Conservation (phyloP, 2,888 invertebrate genomes). For the Phortica okadai region DNA sequence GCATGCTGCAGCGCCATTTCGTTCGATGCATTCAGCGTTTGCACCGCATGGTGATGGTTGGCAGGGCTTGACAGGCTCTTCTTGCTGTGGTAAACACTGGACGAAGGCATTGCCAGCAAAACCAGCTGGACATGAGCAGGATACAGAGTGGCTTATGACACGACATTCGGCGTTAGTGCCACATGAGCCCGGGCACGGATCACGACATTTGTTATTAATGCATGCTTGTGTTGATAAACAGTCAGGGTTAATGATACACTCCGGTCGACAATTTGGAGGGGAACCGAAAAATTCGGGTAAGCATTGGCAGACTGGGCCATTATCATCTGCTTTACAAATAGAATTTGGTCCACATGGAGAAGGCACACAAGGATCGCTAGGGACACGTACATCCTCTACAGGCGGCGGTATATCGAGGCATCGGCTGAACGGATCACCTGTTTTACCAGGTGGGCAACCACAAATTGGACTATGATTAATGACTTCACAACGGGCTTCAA, state of each 20-base stretch:
- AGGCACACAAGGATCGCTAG: conserved; percentile 83
- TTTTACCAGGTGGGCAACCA: conserved; percentile 80
- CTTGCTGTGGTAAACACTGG: conserved; percentile 82
- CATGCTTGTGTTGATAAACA: conserved; percentile 87
- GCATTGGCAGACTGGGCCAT: conserved; percentile 86
- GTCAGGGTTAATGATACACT: conserved; percentile 89
- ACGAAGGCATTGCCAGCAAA: conserved; percentile 90
- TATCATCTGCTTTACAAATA: conserved; percentile 82
- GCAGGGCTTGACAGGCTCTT: conserved; percentile 82
- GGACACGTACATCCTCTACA: conserved; percentile 69
- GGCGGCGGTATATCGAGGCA: conserved; percentile 80
- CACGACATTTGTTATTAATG: conserved; percentile 86
- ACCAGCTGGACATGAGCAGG: conserved; percentile 86
- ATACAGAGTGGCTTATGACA: conserved; percentile 87
- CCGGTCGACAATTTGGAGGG: conserved; percentile 89
- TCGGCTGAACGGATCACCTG: conserved; percentile 88
- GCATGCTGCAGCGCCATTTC: conserved; percentile 88
- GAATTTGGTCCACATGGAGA: conserved; percentile 91
- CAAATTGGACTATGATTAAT: conserved; percentile 85
- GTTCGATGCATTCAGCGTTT: conserved; percentile 87
- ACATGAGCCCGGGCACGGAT: conserved; percentile 90
- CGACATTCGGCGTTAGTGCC: conserved; percentile 88
- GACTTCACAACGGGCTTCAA: conserved; percentile 83
- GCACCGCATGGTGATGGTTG: conserved; percentile 92
- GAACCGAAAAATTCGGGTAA: conserved; percentile 86